Base-by-base conservation (phyloP, 2,113 vertebrate genomes). In the Hippocampus comes region DNA sequence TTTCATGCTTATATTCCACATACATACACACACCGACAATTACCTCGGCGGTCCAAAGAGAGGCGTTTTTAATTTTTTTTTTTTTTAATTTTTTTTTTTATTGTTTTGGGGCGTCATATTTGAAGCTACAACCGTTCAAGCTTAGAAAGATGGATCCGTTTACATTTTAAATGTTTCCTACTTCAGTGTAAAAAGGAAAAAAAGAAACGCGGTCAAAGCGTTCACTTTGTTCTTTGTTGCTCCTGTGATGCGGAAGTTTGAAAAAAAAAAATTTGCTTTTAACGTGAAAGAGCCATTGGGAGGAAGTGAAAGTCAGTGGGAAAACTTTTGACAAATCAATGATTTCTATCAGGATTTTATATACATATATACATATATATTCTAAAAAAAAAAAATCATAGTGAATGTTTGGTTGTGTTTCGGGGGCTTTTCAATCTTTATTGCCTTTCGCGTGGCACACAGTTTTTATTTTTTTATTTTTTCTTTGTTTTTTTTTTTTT, bases 41-140 rank as follows among this genome's bases (percentile, higher is more conserved):
- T 91, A 91, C 89, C 90, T 91, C 90, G 78, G 88, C 83, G 82
- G 90, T 90, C 90, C 90, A 90, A 91, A 89, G 88, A 91, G 86
- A 85, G 87, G 86, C 89, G 89, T 89, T 87, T 79, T 87, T 49
- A 0, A 4, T 43, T 1, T 34, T 34, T 4, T 34, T 34, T 5
- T 34, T 34, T 5, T 43, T 43, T n/a, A n/a, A n/a, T n/a, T n/a
- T n/a, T n/a, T n/a, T n/a, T n/a, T n/a, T n/a, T n/a, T n/a, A n/a
- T n/a, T n/a, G n/a, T n/a, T 43, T 43, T 8, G 2, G 42, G 10
- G 87, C 86, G 84, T 85, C 84, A 78, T 82, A 79, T 89, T 80
- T 79, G 70, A 86, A 69, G 72, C 81, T 76, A 76, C 84, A 87
- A 85, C 78, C 72, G 84, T 82, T 66, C 80, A 83, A 83, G 77